A percentile compares a stretch with the other conserved stretches of the same genome.
These are phyloP conservation scores for Ptiloglossa arizonensis DNA, from an alignment of 1,140 invertebrate genomes.

Conservation along the genomic window DNA sequence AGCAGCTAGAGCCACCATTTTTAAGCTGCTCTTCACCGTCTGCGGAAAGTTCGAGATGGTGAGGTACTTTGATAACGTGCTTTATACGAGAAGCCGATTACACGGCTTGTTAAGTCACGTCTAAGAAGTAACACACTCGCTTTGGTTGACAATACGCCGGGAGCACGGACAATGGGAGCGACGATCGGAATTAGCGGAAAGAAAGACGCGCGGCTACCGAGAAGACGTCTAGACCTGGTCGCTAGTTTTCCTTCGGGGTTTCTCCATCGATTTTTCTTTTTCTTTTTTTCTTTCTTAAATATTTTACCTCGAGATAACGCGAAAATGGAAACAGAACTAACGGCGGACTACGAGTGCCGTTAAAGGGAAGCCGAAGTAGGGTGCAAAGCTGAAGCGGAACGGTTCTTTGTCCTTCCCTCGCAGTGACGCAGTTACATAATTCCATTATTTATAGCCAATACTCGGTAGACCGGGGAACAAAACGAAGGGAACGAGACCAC, in stretches of 20 bases:
- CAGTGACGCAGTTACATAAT: conserved; percentile 68
- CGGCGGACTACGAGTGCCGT: no score
- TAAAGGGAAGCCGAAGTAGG: neutral
- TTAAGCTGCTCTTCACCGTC: conserved; percentile 8
- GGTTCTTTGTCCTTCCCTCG: conserved; percentile 60
- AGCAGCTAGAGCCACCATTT: conserved; percentile 16
- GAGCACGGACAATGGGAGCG: conserved; percentile 21
- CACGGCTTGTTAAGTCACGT: conserved; percentile 56
- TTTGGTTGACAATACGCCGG: conserved; percentile 32
- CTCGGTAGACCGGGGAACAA: conserved; percentile 39
- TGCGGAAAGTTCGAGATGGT: conserved; percentile 9
- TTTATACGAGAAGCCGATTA: conserved; percentile 61
- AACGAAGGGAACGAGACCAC: conserved; percentile 54
- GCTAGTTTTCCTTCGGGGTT: neutral
- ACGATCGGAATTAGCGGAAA: conserved; percentile 25
- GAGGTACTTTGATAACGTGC: conserved; percentile 44
- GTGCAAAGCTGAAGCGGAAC: conserved; percentile 49
- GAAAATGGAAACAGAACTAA: neutral
- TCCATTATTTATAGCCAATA: conserved; percentile 75
- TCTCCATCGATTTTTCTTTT: neutral
- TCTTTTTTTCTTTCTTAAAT: neutral
- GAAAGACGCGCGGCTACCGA: neutral
- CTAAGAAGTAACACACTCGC: conserved; percentile 49
- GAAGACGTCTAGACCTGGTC: neutral
- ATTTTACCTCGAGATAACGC: neutral